Conservation (phyloP, 1,140 invertebrate genomes). For the Drosophila arizonae region DNA sequence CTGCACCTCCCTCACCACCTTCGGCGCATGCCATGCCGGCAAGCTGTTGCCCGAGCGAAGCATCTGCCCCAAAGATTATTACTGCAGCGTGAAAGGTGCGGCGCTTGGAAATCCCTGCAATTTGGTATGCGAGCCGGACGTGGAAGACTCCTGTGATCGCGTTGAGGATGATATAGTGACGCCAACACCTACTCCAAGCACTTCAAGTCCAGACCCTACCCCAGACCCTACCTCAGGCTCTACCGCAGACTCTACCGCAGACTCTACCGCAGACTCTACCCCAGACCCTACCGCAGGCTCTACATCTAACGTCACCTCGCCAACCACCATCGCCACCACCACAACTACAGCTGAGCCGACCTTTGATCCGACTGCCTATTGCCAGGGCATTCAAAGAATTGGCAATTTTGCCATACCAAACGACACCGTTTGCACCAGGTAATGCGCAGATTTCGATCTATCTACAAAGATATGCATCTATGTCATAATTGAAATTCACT, state of each 20-base stretch:
- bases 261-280: too few relatives aligned
- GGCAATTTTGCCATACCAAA: constrained; percentile 61
- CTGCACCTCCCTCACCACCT: constrained; percentile 61
- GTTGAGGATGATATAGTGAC: background rate
- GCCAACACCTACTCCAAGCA: background rate
- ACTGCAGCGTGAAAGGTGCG: constrained; percentile 39
- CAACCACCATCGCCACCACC: background rate
- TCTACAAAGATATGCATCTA: background rate
- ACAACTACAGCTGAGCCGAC: constrained; percentile 18
- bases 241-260: too few relatives aligned
- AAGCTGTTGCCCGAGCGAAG: background rate
- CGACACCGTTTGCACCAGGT: constrained; percentile 68
- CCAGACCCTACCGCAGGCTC: too few relatives aligned
- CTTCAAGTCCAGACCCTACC: too few relatives aligned
- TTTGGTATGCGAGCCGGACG: constrained; percentile 6
- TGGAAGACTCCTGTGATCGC: constrained; percentile 48
- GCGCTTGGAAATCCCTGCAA: constrained; percentile 33
- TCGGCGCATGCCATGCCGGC: constrained; percentile 30
- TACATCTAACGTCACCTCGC: background rate
- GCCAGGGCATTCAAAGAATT: constrained; percentile 1
- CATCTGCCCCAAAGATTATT: constrained; percentile 12
- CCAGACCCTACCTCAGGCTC: background rate
- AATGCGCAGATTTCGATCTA: background rate
- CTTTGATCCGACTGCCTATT: constrained; percentile 18
- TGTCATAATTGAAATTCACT: background rate